Evolutionary conservation across 2,797 vertebrate genomes (phyloP).

Genomic region (Pachyuromys duprasi): DNA sequence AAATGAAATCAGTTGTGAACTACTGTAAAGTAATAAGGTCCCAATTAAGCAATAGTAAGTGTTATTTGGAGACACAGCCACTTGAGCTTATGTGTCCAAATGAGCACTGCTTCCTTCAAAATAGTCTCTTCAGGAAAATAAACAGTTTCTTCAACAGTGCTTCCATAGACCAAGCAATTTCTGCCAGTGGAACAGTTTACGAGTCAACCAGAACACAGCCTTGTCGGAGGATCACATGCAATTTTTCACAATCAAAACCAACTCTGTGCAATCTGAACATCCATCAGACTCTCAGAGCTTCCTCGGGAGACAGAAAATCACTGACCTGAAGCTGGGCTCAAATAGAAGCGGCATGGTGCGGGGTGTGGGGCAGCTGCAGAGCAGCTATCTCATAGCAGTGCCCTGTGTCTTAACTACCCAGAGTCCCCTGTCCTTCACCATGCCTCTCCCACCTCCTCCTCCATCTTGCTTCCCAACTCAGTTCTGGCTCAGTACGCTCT

Average conservation of each 20-base stretch:
- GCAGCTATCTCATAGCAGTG: too few relatives aligned
- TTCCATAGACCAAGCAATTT: conserved; percentile 38
- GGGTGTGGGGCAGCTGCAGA: too few relatives aligned
- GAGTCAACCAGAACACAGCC: conserved; percentile 24
- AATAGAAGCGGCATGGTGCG: background rate
- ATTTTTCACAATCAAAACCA: conserved; percentile 42
- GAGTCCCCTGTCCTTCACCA: background rate
- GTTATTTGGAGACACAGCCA: conserved; percentile 11
- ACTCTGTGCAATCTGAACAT: background rate
- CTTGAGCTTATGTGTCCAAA: conserved; percentile 22
- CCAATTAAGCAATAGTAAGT: conserved; percentile 34
- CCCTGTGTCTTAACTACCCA: background rate
- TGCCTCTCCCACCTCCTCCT: background rate
- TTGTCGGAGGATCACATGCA: background rate
- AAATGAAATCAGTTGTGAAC: conserved; percentile 16
- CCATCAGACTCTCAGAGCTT: background rate
- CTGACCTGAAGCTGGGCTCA: background rate
- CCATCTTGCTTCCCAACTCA: background rate
- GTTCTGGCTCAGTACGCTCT: background rate
- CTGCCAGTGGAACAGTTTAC: background rate
- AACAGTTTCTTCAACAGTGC: conserved; percentile 12
- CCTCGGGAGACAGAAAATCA: background rate
- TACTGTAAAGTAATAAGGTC: background rate
- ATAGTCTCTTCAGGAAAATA: background rate
- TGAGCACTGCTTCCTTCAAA: background rate